Conservation (phyloP, 2,888 invertebrate species). For the Acrobeloides nanus region DNA sequence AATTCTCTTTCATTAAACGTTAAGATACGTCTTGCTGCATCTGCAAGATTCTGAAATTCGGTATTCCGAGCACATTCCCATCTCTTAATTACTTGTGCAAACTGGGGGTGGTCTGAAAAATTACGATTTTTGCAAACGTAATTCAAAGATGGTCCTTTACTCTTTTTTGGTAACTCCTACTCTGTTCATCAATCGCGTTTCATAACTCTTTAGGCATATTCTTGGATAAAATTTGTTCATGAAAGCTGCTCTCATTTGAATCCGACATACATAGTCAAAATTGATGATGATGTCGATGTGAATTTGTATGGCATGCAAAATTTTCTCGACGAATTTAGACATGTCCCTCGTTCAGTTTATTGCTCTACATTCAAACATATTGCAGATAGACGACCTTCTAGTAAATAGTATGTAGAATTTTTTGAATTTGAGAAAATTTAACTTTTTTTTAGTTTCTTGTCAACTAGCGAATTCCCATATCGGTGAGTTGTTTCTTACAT, state of each 20-base stretch:
- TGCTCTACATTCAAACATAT: conserved; percentile 14
- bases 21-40: no score
- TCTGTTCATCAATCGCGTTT: no score
- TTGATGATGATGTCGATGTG: conserved; percentile 16
- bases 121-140: no score
- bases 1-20: no score
- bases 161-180: no score
- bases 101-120: no score
- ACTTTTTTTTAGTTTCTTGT: conserved; percentile 6
- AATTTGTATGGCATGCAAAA: conserved; percentile 4
- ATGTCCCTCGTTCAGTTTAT: conserved; percentile 4
- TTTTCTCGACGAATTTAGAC: conserved; percentile 4
- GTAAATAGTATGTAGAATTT: conserved; percentile 9
- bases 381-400: conserved; percentile 10
- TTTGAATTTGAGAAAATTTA: background rate
- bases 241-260: conserved; percentile 10
- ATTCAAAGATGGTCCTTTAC: no score
- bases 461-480: conserved; percentile 13
- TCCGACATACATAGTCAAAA: conserved; percentile 9
- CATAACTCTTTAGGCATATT: conserved; percentile 7
- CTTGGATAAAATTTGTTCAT: conserved; percentile 11
- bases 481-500: no score
- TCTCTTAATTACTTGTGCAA: no score
- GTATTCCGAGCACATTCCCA: no score
- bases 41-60: no score